phyloP scores from a whole-genome alignment of 2,888 invertebrate genomes.

The Abrostola tripartita region DNA sequence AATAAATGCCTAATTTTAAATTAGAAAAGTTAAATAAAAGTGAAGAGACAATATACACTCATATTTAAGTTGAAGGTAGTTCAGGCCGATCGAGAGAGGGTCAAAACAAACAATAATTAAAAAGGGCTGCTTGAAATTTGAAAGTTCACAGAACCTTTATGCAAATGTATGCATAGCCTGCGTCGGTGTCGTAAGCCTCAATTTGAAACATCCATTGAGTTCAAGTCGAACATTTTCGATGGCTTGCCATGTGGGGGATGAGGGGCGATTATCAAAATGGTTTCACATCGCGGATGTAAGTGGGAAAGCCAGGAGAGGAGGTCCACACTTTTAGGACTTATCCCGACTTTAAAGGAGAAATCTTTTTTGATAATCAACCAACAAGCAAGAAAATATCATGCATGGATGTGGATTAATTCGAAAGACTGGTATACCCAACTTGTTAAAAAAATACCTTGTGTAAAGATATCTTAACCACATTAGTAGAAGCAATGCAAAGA shows the following conservation, averaged over 20 bases:
- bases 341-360: no score
- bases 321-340: not conserved
- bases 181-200: slow-evolving; percentile 3
- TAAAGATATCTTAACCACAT: not conserved
- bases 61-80: slow-evolving; percentile 1
- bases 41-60: slow-evolving; percentile 1
- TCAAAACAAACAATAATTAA: slow-evolving; percentile 10
- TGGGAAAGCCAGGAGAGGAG: not conserved
- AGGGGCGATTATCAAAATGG: slow-evolving; percentile 1
- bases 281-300: not conserved
- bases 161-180: slow-evolving; percentile 12
- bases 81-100: not conserved
- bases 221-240: slow-evolving; percentile 1
- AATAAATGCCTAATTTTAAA: no score
- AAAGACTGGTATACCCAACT: no score
- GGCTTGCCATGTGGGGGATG: not conserved
- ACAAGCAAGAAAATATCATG: no score
- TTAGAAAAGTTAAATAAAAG: no score
- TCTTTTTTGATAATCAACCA: no score
- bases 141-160: slow-evolving; percentile 8
- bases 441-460: not conserved
- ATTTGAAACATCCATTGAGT: slow-evolving; percentile 6
- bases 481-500: slow-evolving; percentile 10
- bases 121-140: not conserved
- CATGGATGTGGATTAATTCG: no score